Base-by-base conservation (phyloP, 1,140 invertebrate species). In the Pinna nobilis region DNA sequence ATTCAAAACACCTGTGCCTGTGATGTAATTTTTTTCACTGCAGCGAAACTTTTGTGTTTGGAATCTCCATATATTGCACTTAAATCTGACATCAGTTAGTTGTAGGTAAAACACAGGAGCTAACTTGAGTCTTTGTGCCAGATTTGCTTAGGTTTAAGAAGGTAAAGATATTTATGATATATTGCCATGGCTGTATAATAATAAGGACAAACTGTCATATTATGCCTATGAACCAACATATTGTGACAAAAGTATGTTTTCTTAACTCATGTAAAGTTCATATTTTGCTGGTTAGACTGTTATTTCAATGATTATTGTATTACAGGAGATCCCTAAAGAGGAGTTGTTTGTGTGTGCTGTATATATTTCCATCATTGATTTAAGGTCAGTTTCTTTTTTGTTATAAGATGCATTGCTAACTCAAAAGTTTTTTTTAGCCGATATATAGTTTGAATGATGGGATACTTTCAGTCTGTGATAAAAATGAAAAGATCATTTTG, bases 291-390 rank as follows among this genome's bases (percentile, higher is more conserved):
- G n/a, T n/a, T 50, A 50, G n/a, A 1, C 3, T 13, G 41, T 37
- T 23, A 61, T 25, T n/a, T 37, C 13, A 18, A 33, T 7, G 6
- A 33, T 33, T 60, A 41, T 64, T 25, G 25, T 25, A 18, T 33
- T 51, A 15, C 41, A 51, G 49, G 49, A 74, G 76, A 70, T 78
- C 37, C 51, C 63, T 3, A 68, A 74, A 37, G 55, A 23, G 20
- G 68, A 70, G 37, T 50, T 74, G 60, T 72, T 78, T 47, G 77
- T 66, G 3, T 71, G 77, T 75, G 72, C 67, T 23, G 51, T 78
- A 4, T 78, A 78, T 57, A 78, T 75, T 64, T 72, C 77, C n/a
- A 37, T 71, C n/a, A 66, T 75, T 53, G 77, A 78, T 47, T 28
- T 63, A 47, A 75, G 77, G 77, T 78, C 69, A 37, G 13, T 1